Evolutionary conservation across 2,797 vertebrate genomes (phyloP).

Genomic region (Enteromius trimaculatus): DNA sequence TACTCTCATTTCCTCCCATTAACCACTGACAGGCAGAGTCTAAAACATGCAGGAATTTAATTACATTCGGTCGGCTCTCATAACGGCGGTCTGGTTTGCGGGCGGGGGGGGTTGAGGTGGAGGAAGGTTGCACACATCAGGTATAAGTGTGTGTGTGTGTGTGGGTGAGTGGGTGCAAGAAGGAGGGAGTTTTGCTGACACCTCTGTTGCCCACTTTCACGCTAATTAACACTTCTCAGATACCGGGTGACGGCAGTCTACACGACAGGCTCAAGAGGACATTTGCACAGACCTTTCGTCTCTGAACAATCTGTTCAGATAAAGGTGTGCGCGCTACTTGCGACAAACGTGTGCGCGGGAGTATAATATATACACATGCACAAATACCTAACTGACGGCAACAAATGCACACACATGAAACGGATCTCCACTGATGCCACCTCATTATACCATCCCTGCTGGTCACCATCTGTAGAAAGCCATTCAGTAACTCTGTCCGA

Average conservation of each 20-base stretch:
- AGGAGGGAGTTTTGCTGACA: slow-evolving; percentile 53
- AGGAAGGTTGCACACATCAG: slow-evolving; percentile 53
- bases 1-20: slow-evolving; percentile 68
- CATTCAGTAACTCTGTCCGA: slow-evolving; percentile 40
- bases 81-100: slow-evolving; percentile 30
- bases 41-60: slow-evolving; percentile 78
- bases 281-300: slow-evolving; percentile 47
- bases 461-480: slow-evolving; percentile 35
- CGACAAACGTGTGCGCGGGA: slow-evolving; percentile 7
- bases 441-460: slow-evolving; percentile 27
- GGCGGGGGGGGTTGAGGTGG: not conserved
- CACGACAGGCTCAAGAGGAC: slow-evolving; percentile 49
- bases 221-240: slow-evolving; percentile 63
- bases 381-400: slow-evolving; percentile 18
- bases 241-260: slow-evolving; percentile 48
- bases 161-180: slow-evolving; percentile 32
- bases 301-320: slow-evolving; percentile 42
- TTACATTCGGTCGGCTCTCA: slow-evolving; percentile 69
- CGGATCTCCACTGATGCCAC: not conserved
- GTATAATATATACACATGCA: slow-evolving; percentile 29
- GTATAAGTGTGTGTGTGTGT: slow-evolving; percentile 38
- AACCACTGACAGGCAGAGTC: slow-evolving; percentile 68
- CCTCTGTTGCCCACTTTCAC: slow-evolving; percentile 57
- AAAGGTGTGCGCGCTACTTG: slow-evolving; percentile 17
- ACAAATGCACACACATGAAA: slow-evolving; percentile 24